phyloP scores from a whole-genome alignment of 2,113 vertebrate species.

The Gobio gobio region DNA sequence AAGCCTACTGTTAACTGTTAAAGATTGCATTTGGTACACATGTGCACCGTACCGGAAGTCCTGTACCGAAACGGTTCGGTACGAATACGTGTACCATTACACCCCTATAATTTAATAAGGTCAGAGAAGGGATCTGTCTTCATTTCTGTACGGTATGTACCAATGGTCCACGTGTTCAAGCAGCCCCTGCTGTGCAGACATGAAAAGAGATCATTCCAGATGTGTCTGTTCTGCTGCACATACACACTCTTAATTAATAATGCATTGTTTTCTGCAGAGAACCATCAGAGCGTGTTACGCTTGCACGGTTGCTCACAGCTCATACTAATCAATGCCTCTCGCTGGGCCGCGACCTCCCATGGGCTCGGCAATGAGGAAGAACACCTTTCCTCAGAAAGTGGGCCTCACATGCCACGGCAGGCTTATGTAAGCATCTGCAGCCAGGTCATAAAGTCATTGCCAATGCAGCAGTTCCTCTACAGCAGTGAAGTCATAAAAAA shows the following conservation, averaged over 20 bases:
- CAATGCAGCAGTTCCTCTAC: neutral
- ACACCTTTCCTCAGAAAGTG: constrained; percentile 12
- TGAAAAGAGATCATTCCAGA: constrained; percentile 37
- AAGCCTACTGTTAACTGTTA: too few species aligned
- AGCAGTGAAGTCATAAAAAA: constrained; percentile 27
- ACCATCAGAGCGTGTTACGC: constrained; percentile 46
- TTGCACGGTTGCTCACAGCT: constrained; percentile 21
- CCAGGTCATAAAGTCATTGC: neutral
- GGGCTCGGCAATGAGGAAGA: constrained; percentile 4
- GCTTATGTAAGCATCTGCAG: constrained; percentile 51
- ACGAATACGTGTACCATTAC: too few species aligned
- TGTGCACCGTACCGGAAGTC: too few species aligned
- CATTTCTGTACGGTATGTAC: neutral
- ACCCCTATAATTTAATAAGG: too few species aligned
- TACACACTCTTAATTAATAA: constrained; percentile 52
- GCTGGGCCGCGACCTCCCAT: constrained; percentile 53
- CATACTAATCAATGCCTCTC: constrained; percentile 42
- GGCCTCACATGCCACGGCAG: constrained; percentile 21
- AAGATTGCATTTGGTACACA: too few species aligned
- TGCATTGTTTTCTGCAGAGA: constrained; percentile 50
- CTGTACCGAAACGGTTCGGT: too few species aligned
- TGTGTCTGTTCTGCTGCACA: constrained; percentile 34
- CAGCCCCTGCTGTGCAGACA: constrained; percentile 7
- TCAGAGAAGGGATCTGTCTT: neutral
- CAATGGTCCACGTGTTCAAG: neutral